Evolutionary conservation across 2,797 vertebrate genomes (phyloP).

Genomic region (Lepilemur septentrionalis): DNA sequence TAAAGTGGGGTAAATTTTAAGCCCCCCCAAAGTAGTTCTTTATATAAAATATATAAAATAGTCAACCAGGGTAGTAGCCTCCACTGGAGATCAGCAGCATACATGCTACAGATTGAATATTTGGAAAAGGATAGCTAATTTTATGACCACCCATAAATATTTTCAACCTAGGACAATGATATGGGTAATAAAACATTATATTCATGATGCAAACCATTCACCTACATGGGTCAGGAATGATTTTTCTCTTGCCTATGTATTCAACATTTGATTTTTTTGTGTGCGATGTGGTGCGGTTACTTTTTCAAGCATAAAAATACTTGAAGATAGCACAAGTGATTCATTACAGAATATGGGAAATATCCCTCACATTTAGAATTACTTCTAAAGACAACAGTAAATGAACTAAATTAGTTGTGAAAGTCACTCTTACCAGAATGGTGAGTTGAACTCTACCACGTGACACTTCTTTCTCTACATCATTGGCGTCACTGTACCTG

Average conservation of each 20-base stretch:
- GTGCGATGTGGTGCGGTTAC: not conserved
- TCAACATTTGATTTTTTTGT: not conserved
- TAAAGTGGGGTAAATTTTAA: slow-evolving; percentile 15
- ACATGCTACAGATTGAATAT: not conserved
- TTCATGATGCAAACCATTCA: slow-evolving; percentile 33
- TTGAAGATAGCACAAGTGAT: not conserved
- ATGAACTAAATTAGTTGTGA: not conserved
- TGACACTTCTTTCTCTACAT: not conserved
- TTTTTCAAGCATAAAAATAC: slow-evolving; percentile 6
- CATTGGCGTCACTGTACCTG: not conserved
- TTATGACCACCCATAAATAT: slow-evolving; percentile 60
- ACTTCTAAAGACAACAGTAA: not conserved
- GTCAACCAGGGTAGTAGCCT: not conserved
- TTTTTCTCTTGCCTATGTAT: not conserved
- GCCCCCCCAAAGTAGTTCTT: not conserved
- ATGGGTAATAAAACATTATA: slow-evolving; percentile 61
- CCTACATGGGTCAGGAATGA: slow-evolving; percentile 23
- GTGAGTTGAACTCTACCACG: not conserved
- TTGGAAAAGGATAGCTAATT: slow-evolving; percentile 37
- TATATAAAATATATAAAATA: not conserved
- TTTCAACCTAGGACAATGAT: slow-evolving; percentile 57
- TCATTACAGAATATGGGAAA: not conserved
- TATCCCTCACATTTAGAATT: not conserved
- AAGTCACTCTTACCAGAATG: not conserved
- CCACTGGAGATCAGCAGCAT: not conserved